phyloP scores from a whole-genome alignment of 2,888 invertebrate species.

The Druceiella hillmani region DNA sequence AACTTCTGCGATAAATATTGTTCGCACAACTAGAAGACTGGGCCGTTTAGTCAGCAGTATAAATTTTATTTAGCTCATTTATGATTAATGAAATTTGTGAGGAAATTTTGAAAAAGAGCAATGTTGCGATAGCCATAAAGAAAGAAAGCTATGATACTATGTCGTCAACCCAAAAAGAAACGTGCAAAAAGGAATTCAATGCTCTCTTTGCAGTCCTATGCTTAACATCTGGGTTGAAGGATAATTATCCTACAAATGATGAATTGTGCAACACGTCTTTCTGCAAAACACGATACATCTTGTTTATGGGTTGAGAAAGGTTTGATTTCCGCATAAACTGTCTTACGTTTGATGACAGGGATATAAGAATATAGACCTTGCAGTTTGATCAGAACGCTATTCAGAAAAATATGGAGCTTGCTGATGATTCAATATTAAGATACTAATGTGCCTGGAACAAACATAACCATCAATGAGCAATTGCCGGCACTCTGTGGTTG shows the following conservation, averaged over 20 bases:
- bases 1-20: not conserved
- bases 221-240: slow-evolving; percentile 13
- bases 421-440: not conserved
- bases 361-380: slow-evolving; percentile 8
- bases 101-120: slow-evolving; percentile 3
- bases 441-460: too few species aligned
- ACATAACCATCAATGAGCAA: slow-evolving; percentile 7
- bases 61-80: slow-evolving; percentile 10
- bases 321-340: slow-evolving; percentile 19
- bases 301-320: slow-evolving; percentile 18
- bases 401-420: slow-evolving; percentile 21
- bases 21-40: slow-evolving; percentile 5
- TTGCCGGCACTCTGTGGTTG: slow-evolving; percentile 10
- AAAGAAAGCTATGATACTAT: slow-evolving; percentile 4
- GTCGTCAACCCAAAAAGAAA: slow-evolving; percentile 4
- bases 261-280: slow-evolving; percentile 15
- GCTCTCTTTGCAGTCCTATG: slow-evolving; percentile 9
- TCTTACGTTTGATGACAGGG: slow-evolving; percentile 14
- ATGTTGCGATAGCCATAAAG: slow-evolving; percentile 3
- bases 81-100: slow-evolving; percentile 3
- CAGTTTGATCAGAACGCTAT: slow-evolving; percentile 21
- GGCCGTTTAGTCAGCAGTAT: slow-evolving; percentile 6
- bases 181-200: slow-evolving; percentile 2
- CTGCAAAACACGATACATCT: slow-evolving; percentile 17
- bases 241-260: slow-evolving; percentile 17